Evolutionary conservation across 2,888 invertebrate species (phyloP).

Genomic region (Harmothoe impar): DNA sequence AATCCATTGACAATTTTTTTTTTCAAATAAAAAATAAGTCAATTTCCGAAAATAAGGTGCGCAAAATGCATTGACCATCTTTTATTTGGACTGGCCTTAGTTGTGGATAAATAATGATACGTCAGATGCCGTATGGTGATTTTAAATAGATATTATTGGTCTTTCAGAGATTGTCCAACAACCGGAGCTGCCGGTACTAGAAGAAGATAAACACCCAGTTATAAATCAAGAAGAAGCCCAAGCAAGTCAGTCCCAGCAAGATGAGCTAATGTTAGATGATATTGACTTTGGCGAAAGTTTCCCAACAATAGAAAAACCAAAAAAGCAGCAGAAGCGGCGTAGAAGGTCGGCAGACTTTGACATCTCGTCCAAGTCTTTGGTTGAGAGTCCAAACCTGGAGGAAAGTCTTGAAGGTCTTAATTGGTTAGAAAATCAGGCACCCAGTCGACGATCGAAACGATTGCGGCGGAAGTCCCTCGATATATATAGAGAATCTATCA

Average conservation of each 20-base stretch:
- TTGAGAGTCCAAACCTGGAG: neutral
- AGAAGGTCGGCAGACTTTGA: slow-evolving; percentile 49
- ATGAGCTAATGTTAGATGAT: neutral
- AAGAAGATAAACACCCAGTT: neutral
- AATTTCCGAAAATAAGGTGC: too few species aligned
- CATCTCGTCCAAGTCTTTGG: neutral
- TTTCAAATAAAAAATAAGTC: too few species aligned
- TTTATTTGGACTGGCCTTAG: too few species aligned
- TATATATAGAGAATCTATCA: neutral
- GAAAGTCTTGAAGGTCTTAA: neutral
- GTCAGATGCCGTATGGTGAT: too few species aligned
- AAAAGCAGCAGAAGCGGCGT: neutral
- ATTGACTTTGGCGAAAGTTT: slow-evolving; percentile 50
- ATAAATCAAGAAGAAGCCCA: neutral
- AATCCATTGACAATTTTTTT: too few species aligned
- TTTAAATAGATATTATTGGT: too few species aligned
- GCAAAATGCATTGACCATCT: too few species aligned
- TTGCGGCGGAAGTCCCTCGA: slow-evolving; percentile 37
- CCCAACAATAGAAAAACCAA: neutral
- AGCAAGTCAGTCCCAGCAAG: neutral
- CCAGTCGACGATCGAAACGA: slow-evolving; percentile 49
- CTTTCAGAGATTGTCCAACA: neutral
- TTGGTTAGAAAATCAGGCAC: neutral
- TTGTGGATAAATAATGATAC: too few species aligned
- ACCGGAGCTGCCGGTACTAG: neutral